A percentile compares a stretch with the other conserved stretches of the same genome.
Evolutionary conservation across 2,113 vertebrate species (phyloP).

Genomic region (Campylomormyrus tamandua): DNA sequence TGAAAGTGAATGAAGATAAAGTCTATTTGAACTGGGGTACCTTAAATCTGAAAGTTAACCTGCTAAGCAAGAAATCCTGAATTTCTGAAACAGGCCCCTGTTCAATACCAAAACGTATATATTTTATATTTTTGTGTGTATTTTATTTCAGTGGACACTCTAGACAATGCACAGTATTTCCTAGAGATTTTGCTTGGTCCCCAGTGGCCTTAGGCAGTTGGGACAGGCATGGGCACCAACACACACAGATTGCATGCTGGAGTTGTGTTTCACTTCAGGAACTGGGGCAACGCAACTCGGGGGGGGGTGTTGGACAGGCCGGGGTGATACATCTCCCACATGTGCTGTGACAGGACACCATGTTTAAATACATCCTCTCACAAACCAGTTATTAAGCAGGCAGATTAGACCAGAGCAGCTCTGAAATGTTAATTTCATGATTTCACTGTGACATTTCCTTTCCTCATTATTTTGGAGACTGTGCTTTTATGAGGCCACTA

Average conservation of each 20-base stretch:
- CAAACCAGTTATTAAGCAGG: background rate
- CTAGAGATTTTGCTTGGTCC: background rate
- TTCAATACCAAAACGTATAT: background rate
- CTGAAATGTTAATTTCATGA: background rate
- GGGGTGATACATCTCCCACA: background rate
- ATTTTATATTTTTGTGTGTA: background rate
- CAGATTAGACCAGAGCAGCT: background rate
- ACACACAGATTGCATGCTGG: background rate
- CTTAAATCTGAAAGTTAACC: background rate
- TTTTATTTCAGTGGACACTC: background rate
- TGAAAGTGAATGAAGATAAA: background rate
- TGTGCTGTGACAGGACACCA: background rate
- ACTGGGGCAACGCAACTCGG: background rate
- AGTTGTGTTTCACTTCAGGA: constrained; percentile 11
- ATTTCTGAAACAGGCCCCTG: background rate
- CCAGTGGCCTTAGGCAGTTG: background rate
- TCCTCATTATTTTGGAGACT: too few relatives aligned
- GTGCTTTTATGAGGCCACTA: background rate
- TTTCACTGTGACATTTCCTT: background rate
- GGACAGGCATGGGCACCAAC: background rate
- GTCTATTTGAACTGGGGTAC: background rate
- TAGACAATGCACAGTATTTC: background rate
- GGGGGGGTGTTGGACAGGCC: background rate
- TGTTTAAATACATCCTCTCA: background rate
- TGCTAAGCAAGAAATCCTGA: background rate